phyloP scores from a whole-genome alignment of 2,888 invertebrate genomes.

The Agriotes lineatus region DNA sequence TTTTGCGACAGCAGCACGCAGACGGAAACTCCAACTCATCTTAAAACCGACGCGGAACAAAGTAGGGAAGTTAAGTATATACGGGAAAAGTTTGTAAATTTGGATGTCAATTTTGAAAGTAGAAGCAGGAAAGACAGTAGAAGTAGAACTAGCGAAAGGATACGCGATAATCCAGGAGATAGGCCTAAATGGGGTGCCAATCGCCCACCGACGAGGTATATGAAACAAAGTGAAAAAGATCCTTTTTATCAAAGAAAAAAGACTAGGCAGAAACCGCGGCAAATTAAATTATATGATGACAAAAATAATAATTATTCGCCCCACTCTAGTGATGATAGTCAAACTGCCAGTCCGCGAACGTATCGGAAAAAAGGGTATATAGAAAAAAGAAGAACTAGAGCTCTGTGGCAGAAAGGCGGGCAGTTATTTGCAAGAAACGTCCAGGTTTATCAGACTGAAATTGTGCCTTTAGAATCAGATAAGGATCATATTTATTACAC shows the following conservation, averaged over 20 bases:
- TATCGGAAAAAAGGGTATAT: constrained; percentile 65
- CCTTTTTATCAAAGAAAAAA: constrained; percentile 83
- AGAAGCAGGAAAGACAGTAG: constrained; percentile 69
- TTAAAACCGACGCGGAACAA: constrained; percentile 59
- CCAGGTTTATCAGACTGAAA: constrained; percentile 65
- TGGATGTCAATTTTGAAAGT: constrained; percentile 67
- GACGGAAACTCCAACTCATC: constrained; percentile 67
- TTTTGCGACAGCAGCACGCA: constrained; percentile 78
- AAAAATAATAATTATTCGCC: constrained; percentile 70
- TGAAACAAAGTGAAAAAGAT: constrained; percentile 92
- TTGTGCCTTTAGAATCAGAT: constrained; percentile 69
- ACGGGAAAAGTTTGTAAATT: constrained; percentile 65
- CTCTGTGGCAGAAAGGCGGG: constrained; percentile 66
- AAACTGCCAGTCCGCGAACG: constrained; percentile 70
- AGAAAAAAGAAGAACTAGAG: constrained; percentile 64
- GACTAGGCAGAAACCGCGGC: constrained; percentile 74
- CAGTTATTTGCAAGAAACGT: constrained; percentile 64
- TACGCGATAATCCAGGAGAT: constrained; percentile 72
- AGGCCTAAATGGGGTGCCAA: constrained; percentile 84
- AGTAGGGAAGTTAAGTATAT: constrained; percentile 54
- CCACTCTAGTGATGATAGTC: constrained; percentile 75
- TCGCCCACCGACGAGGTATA: constrained; percentile 83
- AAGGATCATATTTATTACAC: constrained; percentile 64
- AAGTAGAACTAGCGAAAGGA: constrained; percentile 69
- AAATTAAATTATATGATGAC: constrained; percentile 66